These are phyloP conservation scores for Rhinogobius similis DNA, from an alignment of 2,113 vertebrate genomes.

Conservation along the genomic window DNA sequence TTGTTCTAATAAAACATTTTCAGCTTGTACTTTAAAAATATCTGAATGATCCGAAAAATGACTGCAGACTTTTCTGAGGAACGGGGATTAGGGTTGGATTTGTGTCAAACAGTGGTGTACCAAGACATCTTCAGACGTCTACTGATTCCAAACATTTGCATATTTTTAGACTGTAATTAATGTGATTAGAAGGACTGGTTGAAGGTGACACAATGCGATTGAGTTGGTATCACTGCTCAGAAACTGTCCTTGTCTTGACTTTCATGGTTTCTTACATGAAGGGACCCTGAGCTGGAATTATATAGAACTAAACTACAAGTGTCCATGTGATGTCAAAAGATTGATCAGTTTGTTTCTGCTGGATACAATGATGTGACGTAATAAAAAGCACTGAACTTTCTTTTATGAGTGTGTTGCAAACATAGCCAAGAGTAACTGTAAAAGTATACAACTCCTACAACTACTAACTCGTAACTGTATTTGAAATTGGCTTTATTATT, in stretches of 20 bases:
- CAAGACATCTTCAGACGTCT: conserved; percentile 26
- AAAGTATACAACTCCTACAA: no score
- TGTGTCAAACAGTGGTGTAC: conserved; percentile 30
- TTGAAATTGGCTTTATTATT: no score
- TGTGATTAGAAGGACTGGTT: conserved; percentile 15
- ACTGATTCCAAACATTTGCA: conserved; percentile 28
- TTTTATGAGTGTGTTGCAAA: no score
- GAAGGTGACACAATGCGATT: background rate
- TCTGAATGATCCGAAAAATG: conserved; percentile 66
- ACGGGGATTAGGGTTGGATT: conserved; percentile 42
- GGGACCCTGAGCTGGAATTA: no score
- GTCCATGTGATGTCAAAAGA: no score
- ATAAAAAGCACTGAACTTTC: no score
- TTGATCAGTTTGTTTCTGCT: no score
- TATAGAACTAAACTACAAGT: no score
- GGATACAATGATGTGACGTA: no score
- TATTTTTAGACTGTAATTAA: conserved; percentile 44
- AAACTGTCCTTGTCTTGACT: conserved; percentile 29
- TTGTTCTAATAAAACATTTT: conserved; percentile 53
- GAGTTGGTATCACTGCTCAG: conserved; percentile 23
- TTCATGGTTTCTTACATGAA: background rate
- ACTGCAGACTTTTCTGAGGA: conserved; percentile 51
- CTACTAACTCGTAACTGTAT: no score
- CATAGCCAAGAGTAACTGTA: no score
- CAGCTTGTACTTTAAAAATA: conserved; percentile 61